phyloP scores from a whole-genome alignment of 2,113 vertebrate species.

The Xiphophorus maculatus region DNA sequence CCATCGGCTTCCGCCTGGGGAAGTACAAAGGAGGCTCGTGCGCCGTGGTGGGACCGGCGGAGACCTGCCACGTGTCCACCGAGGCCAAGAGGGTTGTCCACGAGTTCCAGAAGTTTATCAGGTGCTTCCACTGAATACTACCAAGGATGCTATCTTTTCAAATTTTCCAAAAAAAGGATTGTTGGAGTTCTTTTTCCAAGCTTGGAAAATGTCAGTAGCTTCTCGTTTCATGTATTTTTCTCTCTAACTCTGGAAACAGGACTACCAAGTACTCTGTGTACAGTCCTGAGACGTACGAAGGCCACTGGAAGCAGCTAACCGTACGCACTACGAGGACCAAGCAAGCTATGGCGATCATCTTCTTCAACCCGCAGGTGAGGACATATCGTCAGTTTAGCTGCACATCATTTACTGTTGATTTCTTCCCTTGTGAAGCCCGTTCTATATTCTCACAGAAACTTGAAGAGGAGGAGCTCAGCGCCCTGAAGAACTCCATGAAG shows the following conservation, averaged over 20 bases:
- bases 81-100: conserved; percentile 88
- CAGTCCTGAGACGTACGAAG: conserved; percentile 92
- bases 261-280: conserved; percentile 89
- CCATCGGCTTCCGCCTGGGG: conserved; percentile 92
- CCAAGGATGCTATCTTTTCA: no score
- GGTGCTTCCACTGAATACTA: conserved; percentile 72
- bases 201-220: neutral
- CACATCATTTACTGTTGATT: neutral
- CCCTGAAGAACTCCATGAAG: conserved; percentile 84
- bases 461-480: conserved; percentile 78
- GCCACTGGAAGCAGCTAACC: conserved; percentile 96
- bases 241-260: conserved; percentile 68
- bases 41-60: conserved; percentile 90
- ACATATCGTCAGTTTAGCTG: neutral
- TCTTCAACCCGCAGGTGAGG: conserved; percentile 94
- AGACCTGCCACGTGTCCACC: conserved; percentile 88
- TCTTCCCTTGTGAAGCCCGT: neutral
- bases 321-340: conserved; percentile 87
- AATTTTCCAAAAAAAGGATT: neutral
- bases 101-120: conserved; percentile 93
- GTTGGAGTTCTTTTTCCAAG: neutral
- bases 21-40: conserved; percentile 97
- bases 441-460: conserved; percentile 82
- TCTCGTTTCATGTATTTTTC: neutral
- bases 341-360: conserved; percentile 90